Base-by-base conservation (phyloP, 2,797 vertebrate species). In the Danio tinwini region DNA sequence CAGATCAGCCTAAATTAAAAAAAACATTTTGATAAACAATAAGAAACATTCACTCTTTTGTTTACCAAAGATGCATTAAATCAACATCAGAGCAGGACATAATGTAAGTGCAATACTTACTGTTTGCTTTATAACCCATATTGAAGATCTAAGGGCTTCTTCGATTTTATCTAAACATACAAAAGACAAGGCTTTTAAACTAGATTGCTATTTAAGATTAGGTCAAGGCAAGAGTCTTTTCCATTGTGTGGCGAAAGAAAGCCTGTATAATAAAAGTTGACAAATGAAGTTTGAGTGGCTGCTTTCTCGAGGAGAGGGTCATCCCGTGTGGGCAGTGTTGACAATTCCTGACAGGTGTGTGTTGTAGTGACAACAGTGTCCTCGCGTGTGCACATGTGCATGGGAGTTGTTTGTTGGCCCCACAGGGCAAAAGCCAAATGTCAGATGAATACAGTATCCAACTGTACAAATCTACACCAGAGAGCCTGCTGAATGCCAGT, bases 321-420 rank as follows among this genome's bases (percentile, higher is more conserved):
- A 88, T 89, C 85, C 83, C 75, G 90, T 90, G 82, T 84, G 84
- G 83, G 88, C 84, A 85, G 84, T 73, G 75, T 84, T 91, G 90
- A 91, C 89, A 90, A 87, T 91, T 89, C 90, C 89, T 87, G 89
- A 86, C 89, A 91, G 90, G 90, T 91, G 89, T 87, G 80, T 90
- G 89, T 90, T 92, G 88, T 86, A 83, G 87, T 87, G 91, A 86
- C 87, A 88, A 90, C 71, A 84, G 81, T 72, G 59, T 63, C 74
- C 47, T 77, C 73, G 6, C 67, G 42, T 73, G 40, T 80, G 47
- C 52, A n/a, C 11, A 11, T 69, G 56, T 64, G 29, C 10, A 6
- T 74, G 45, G 71, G 59, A 44, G 69, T 61, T 77, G 64, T 56
- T 74, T 49, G 37, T 59, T 55, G n/a, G 39, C 13, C 45, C 39